Conservation (phyloP, 2,113 vertebrate species). For the Myotis davidii region DNA sequence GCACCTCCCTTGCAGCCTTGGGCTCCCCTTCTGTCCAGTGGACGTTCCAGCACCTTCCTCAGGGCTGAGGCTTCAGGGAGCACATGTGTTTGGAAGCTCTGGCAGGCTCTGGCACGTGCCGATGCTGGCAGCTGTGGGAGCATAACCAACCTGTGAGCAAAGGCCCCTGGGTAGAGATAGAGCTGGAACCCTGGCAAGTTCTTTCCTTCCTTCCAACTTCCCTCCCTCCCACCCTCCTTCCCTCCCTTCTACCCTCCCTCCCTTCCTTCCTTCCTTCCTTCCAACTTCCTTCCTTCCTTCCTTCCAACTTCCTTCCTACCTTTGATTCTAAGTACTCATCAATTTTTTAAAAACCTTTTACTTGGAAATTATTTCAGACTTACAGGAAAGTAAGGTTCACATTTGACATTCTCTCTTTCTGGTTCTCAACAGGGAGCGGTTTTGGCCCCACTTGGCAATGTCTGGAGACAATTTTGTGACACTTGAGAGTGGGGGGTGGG, state of each 20-base stretch:
- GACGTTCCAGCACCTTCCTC: not conserved
- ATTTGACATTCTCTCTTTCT: not conserved
- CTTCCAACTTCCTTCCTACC: not conserved
- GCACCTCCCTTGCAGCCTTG: not conserved
- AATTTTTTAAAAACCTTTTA: not conserved
- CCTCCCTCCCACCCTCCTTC: not conserved
- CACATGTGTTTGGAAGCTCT: not conserved
- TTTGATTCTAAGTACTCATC: not conserved
- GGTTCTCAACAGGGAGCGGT: not conserved
- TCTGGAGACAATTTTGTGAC: not conserved
- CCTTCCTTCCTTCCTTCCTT: not conserved
- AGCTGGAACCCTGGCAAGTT: not conserved
- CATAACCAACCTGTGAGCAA: not conserved
- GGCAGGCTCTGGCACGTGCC: accelerated
- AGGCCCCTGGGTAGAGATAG: not conserved
- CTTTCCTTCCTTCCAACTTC: not conserved
- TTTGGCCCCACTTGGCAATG: not conserved
- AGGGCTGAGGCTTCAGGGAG: not conserved
- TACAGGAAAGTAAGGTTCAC: not conserved
- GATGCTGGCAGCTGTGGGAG: not conserved
- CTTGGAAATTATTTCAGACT: constrained; percentile 24
- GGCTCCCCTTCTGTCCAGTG: not conserved
- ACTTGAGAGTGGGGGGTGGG: not conserved
- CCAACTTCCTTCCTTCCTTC: not conserved
- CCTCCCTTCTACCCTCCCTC: not conserved